Evolutionary conservation across 2,888 invertebrate genomes (phyloP), one percentile per base, ranked within the genome.

Genomic region (Fragum whitleyi): DNA sequence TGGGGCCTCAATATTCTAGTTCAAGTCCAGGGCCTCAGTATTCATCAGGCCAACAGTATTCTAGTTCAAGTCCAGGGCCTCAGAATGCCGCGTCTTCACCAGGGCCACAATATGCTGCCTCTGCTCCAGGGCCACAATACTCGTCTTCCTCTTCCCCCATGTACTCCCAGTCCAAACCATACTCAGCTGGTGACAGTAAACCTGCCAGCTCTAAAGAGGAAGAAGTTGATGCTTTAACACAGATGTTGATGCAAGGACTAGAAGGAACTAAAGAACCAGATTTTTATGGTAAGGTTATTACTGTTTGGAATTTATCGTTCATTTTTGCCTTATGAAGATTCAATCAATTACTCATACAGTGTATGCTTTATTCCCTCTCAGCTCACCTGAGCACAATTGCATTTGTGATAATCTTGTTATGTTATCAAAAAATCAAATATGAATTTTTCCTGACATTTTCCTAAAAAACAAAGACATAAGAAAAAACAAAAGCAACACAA

Each of bases 191-290:
- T 26, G 68, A 69, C 1, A 53, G 32, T 19, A 36, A 67, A 26
- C 36, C 74, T 47, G 71, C 36, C 26, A 74, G 21, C 26, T 77
- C 88, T 16, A 96, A 97, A 92, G 97, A 97, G 94, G 96, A 96
- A 85, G 97, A 97, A 94, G 98, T 98, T 19, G 98, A 98, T 94
- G 97, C 96, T 71, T 95, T 98, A 67, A 98, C 98, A 28, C 96
- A 97, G 94, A 95, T 98, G 75, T 95, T 98, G 73, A 97, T 98
- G 6, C 97, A 97, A 93, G 97, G 97, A 65, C 97, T 98, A 89
- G 91, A 93, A 67, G 92, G 92, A 9, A 87, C 92, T 0, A 90
- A 89, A 23, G 96, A 96, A 90, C 94, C 95, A 2, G 97, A 97
- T 92, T 95, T 96, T 77, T 97, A 96, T 95, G 95, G 95, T 95